Percentiles rank a stretch among this genome's conserved stretches.
phyloP scores from a whole-genome alignment of 2,888 invertebrate species.

The Xylota sylvarum region DNA sequence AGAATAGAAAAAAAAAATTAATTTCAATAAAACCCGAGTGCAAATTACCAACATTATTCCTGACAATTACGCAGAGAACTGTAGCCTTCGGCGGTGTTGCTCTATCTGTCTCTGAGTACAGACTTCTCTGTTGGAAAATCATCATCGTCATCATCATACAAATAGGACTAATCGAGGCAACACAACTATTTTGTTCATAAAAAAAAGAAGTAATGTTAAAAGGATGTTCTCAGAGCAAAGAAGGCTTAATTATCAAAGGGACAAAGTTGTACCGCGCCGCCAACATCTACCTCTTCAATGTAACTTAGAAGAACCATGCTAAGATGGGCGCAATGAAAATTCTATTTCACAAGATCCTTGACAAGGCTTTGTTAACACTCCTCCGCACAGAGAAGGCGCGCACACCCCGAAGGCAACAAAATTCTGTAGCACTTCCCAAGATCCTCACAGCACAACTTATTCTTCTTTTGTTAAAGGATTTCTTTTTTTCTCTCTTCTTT shows the following conservation, averaged over 20 bases:
- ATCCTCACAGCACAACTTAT: constrained; percentile 32
- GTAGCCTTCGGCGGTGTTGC: constrained; percentile 49
- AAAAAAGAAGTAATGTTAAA: constrained; percentile 31
- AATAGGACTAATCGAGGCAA: constrained; percentile 68
- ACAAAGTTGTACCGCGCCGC: constrained; percentile 40
- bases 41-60: constrained; percentile 79
- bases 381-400: constrained; percentile 13
- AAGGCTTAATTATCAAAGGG: constrained; percentile 71
- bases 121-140: constrained; percentile 30
- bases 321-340: constrained; percentile 26
- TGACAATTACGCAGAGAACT: constrained; percentile 78
- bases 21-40: constrained; percentile 60
- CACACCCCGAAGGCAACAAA: constrained; percentile 41
- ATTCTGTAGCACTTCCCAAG: constrained; percentile 35
- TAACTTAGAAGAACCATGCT: constrained; percentile 16
- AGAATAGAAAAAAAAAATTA: constrained; percentile 26
- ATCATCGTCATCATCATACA: constrained; percentile 50
- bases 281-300: constrained; percentile 27
- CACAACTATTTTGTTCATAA: constrained; percentile 50
- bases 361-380: constrained; percentile 46
- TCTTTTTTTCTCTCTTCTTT: not conserved
- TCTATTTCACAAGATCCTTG: constrained; percentile 60
- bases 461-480: constrained; percentile 52
- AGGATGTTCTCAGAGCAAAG: constrained; percentile 57
- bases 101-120: constrained; percentile 28